Percentiles rank a stretch among this genome's conserved stretches.
These are phyloP conservation scores for Stomatorhinus walkeri DNA, from an alignment of 2,797 vertebrate genomes.

Conservation along the genomic window DNA sequence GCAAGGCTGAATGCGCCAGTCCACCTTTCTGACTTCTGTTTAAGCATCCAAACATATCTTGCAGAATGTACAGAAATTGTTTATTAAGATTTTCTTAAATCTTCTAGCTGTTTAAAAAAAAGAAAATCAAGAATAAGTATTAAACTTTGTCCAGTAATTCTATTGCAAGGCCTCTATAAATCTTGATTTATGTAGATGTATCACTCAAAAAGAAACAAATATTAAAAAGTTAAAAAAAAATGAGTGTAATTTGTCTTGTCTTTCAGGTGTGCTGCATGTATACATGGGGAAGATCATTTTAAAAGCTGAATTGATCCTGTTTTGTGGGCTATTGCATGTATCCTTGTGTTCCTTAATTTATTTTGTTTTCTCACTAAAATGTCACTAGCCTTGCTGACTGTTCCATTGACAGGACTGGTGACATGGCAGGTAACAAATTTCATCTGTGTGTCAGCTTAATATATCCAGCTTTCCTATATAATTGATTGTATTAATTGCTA, in stretches of 20 bases:
- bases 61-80: constrained; percentile 59
- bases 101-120: constrained; percentile 32
- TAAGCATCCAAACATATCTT: constrained; percentile 58
- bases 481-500: constrained; percentile 7
- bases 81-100: constrained; percentile 49
- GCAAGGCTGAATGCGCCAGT: constrained; percentile 6
- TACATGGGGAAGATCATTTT: neutral
- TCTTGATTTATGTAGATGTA: constrained; percentile 59
- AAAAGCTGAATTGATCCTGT: neutral
- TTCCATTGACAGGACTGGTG: neutral
- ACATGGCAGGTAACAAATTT: neutral
- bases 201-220: constrained; percentile 49
- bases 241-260: constrained; percentile 23
- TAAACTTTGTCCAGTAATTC: constrained; percentile 50
- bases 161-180: constrained; percentile 60
- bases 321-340: neutral
- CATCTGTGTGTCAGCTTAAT: neutral
- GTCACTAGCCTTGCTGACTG: neutral
- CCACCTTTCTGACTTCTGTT: constrained; percentile 51
- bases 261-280: neutral
- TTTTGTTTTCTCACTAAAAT: neutral
- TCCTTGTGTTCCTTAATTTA: neutral
- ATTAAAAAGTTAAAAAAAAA: constrained; percentile 33
- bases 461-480: neutral
- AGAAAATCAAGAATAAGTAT: constrained; percentile 13